Evolutionary conservation across 2,113 vertebrate genomes (phyloP).

Genomic region (Sturnus vulgaris): DNA sequence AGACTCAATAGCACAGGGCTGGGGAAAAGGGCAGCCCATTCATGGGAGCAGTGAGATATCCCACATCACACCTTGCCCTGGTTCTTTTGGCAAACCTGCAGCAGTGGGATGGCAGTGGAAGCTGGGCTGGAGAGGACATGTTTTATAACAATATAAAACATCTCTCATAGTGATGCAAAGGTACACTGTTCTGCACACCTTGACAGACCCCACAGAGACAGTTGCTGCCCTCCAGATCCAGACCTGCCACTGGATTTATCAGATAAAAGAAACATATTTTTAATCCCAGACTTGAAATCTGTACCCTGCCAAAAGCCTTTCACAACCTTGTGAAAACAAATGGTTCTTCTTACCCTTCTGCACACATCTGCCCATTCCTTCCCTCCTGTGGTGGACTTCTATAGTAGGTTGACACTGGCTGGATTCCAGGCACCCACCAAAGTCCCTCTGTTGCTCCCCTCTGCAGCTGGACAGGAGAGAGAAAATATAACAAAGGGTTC

Average conservation of each 20-base stretch:
- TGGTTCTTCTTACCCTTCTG: background rate
- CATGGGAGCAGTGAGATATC: background rate
- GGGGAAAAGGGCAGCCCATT: background rate
- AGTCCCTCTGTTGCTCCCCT: background rate
- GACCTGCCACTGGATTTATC: background rate
- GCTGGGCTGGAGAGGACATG: background rate
- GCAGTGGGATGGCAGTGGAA: background rate
- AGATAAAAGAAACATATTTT: background rate
- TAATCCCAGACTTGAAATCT: background rate
- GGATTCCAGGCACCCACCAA: background rate
- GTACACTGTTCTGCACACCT: background rate
- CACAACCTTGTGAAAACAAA: background rate
- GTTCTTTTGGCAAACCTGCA: background rate
- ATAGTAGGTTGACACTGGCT: background rate
- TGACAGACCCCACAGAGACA: background rate
- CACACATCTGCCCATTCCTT: background rate
- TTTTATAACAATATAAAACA: background rate
- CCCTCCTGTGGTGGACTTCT: background rate
- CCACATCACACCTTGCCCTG: rapidly evolving
- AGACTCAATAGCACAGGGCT: background rate
- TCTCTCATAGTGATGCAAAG: background rate
- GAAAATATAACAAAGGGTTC: background rate
- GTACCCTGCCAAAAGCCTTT: background rate
- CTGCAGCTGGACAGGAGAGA: background rate
- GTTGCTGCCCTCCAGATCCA: background rate